phyloP scores from a whole-genome alignment of 2,113 vertebrate species.

The Anseranas semipalmata region DNA sequence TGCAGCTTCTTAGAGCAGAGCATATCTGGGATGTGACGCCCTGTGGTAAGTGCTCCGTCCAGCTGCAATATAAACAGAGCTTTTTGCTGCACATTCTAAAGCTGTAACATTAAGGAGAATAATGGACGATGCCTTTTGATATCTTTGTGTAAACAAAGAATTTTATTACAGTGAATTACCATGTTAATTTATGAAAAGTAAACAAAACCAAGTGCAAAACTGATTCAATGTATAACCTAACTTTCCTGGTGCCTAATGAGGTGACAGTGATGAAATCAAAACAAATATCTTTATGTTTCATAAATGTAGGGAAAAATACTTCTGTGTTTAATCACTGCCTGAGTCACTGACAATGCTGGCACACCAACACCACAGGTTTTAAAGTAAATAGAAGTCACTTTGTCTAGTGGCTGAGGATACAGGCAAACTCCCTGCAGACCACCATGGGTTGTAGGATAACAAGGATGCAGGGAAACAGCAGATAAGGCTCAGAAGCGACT shows the following conservation, averaged over 20 bases:
- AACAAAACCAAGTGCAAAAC: slow-evolving; percentile 65
- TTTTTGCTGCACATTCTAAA: slow-evolving; percentile 26
- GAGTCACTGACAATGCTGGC: slow-evolving; percentile 33
- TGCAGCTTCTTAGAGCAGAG: not conserved
- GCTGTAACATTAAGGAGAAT: slow-evolving; percentile 53
- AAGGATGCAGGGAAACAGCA: not conserved
- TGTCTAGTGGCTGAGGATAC: not conserved
- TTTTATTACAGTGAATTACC: slow-evolving; percentile 72
- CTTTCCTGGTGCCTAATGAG: slow-evolving; percentile 60
- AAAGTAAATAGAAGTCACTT: slow-evolving; percentile 31
- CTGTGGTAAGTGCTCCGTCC: slow-evolving; percentile 9
- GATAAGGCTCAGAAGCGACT: not conserved
- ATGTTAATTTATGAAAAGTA: slow-evolving; percentile 66
- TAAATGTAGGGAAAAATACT: slow-evolving; percentile 56
- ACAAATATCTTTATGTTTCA: slow-evolving; percentile 64
- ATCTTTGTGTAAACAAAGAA: slow-evolving; percentile 65
- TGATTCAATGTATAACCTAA: slow-evolving; percentile 47
- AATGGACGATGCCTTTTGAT: slow-evolving; percentile 62
- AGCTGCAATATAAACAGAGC: slow-evolving; percentile 62
- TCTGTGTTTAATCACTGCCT: slow-evolving; percentile 33
- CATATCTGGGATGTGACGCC: not conserved
- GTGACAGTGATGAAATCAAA: slow-evolving; percentile 62
- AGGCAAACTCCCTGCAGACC: slow-evolving; percentile 20
- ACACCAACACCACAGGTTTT: slow-evolving; percentile 8
- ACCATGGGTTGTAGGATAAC: slow-evolving; percentile 19